phyloP scores from a whole-genome alignment of 1,140 invertebrate species.

The Catajapyx aquilonaris region DNA sequence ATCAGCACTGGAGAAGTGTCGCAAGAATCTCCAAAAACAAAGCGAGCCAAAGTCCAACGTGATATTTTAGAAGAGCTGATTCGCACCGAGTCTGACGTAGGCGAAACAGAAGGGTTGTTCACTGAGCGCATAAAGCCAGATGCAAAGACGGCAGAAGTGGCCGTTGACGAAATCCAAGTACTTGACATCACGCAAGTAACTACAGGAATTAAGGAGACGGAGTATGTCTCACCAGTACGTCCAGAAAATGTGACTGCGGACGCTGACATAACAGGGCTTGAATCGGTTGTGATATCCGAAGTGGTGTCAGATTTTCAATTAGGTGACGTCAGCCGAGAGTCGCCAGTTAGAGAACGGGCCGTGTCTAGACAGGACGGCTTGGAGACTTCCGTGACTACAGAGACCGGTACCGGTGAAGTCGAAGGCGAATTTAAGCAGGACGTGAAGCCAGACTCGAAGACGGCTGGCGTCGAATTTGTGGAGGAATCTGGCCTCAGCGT shows the following conservation, averaged over 20 bases:
- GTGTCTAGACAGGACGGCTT: neutral
- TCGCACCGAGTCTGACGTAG: neutral
- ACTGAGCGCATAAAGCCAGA: neutral
- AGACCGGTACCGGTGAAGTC: constrained; percentile 7
- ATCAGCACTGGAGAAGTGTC: neutral
- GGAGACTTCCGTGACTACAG: neutral
- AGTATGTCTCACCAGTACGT: neutral
- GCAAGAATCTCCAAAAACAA: neutral
- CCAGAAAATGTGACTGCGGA: constrained; percentile 1
- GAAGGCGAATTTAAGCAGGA: constrained; percentile 11
- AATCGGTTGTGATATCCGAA: neutral
- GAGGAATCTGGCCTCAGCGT: constrained; percentile 16
- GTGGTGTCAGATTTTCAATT: neutral
- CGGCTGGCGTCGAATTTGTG: constrained; percentile 11
- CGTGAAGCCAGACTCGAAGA: constrained; percentile 10
- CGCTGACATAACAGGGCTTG: neutral
- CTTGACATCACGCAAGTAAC: neutral
- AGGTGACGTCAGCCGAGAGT: neutral
- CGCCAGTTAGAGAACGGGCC: neutral
- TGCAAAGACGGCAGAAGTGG: neutral
- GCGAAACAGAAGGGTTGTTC: neutral
- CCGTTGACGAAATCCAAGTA: neutral
- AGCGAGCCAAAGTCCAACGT: neutral
- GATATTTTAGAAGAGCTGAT: neutral
- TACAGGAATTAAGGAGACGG: neutral